These are phyloP conservation scores for Agrotis segetum DNA, from an alignment of 2,888 invertebrate genomes.

Conservation along the genomic window DNA sequence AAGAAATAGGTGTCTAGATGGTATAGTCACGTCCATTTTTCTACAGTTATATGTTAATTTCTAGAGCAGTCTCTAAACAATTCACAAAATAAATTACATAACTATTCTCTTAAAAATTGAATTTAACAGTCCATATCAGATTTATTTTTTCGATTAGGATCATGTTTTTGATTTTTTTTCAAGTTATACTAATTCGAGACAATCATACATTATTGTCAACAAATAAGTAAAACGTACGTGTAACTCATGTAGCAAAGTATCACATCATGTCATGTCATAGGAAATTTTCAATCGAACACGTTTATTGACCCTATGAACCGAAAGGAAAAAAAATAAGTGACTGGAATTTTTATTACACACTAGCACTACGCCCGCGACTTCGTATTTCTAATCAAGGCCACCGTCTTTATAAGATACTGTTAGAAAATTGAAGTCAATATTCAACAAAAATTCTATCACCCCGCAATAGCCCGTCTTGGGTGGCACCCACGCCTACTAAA, in stretches of 20 bases:
- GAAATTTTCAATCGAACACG: conserved; percentile 4
- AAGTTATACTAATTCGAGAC: background rate
- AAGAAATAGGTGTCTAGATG: too few species aligned
- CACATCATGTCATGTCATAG: background rate
- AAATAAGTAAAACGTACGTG: conserved; percentile 15
- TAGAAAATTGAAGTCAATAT: too few species aligned
- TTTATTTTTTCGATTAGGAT: background rate
- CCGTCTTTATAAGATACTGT: too few species aligned
- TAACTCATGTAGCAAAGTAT: background rate
- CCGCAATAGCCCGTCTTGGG: too few species aligned
- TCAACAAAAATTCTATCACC: too few species aligned
- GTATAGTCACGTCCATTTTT: background rate
- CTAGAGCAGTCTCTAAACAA: too few species aligned
- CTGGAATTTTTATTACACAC: background rate
- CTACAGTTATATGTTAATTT: too few species aligned
- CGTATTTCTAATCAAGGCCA: too few species aligned
- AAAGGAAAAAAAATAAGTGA: background rate
- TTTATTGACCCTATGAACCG: background rate
- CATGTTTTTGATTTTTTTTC: background rate
- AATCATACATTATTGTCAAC: background rate
- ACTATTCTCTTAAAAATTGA: background rate
- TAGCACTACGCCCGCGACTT: too few species aligned
- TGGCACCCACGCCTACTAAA: too few species aligned
- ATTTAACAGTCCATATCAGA: background rate
- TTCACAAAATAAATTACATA: background rate